phyloP scores from a whole-genome alignment of 1,140 invertebrate species.

The Scylla paramamosain region DNA sequence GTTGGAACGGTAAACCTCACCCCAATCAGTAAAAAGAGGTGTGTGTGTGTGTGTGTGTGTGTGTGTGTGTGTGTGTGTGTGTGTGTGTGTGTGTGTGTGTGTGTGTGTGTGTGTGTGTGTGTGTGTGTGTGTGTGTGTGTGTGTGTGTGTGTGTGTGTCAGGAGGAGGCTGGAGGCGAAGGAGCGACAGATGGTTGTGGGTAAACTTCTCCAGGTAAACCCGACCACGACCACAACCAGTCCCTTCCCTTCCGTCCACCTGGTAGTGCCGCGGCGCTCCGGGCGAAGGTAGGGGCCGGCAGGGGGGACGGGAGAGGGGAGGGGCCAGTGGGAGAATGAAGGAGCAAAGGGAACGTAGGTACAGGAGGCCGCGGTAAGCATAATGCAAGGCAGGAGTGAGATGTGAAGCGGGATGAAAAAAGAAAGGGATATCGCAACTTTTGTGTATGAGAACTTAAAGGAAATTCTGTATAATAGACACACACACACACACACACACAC shows the following conservation, averaged over 20 bases:
- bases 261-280: neutral
- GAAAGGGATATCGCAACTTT: neutral
- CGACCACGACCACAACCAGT: neutral
- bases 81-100: neutral
- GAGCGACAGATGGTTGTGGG: neutral
- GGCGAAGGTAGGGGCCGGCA: neutral
- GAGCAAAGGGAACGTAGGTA: neutral
- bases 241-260: neutral
- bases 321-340: neutral
- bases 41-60: conserved; percentile 10
- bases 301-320: neutral
- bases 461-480: too few relatives aligned
- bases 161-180: neutral
- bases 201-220: neutral
- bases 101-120: conserved; percentile 5
- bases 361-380: too few relatives aligned
- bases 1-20: too few relatives aligned
- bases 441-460: too few relatives aligned
- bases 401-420: neutral
- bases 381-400: too few relatives aligned
- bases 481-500: too few relatives aligned
- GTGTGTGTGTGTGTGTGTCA: conserved; percentile 24
- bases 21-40: neutral
- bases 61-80: conserved; percentile 18
- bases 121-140: conserved; percentile 22